phyloP scores from a whole-genome alignment of 2,888 invertebrate species.

The Pterostichus madidus region DNA sequence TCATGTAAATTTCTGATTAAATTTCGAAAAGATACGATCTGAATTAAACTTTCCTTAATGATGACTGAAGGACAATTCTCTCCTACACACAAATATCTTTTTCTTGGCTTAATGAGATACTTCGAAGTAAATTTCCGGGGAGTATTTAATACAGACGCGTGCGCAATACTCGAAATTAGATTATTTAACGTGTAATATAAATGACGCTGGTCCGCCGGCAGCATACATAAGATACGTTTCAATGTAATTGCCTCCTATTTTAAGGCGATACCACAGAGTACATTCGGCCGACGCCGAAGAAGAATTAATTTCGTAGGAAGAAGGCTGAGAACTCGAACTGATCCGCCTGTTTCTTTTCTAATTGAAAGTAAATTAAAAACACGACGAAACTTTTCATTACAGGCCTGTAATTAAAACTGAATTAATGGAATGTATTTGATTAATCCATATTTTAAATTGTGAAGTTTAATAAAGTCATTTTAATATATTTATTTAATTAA shows the following conservation, averaged over 20 bases:
- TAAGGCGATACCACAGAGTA: constrained; percentile 31
- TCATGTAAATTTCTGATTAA: too few species aligned
- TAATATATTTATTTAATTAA: constrained; percentile 25
- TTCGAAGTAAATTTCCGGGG: constrained; percentile 54
- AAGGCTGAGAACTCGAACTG: background rate
- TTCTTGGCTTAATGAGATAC: constrained; percentile 46
- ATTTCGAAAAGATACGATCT: too few species aligned
- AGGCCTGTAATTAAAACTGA: constrained; percentile 34
- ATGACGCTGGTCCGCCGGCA: constrained; percentile 31
- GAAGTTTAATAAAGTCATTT: constrained; percentile 22
- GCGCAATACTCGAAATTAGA: constrained; percentile 37
- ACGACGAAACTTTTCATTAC: constrained; percentile 22
- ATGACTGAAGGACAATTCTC: constrained; percentile 32
- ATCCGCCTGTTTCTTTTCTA: constrained; percentile 26
- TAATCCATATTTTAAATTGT: constrained; percentile 17
- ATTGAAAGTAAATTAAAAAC: constrained; percentile 61
- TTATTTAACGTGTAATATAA: constrained; percentile 62
- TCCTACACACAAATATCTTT: constrained; percentile 54
- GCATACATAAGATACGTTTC: constrained; percentile 62
- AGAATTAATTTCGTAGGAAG: constrained; percentile 43
- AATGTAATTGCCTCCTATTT: constrained; percentile 52
- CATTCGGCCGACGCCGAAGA: constrained; percentile 8
- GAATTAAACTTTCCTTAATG: background rate
- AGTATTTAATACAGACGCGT: constrained; percentile 56
- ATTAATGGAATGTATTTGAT: constrained; percentile 45